These are phyloP conservation scores for Brachypteracias leptosomus DNA, from an alignment of 2,113 vertebrate genomes.

Conservation along the genomic window DNA sequence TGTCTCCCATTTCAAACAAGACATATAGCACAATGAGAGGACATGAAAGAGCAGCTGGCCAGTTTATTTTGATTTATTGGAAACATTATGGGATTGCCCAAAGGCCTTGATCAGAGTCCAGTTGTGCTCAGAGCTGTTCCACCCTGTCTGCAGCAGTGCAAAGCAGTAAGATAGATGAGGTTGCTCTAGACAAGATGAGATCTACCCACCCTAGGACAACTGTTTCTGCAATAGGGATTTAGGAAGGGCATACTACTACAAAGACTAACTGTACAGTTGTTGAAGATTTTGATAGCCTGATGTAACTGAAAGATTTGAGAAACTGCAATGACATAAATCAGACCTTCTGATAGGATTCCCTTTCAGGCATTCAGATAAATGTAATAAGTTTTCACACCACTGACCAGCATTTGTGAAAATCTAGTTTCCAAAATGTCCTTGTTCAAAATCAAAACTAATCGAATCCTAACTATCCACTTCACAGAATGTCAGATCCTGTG, in stretches of 20 bases:
- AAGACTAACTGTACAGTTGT: background rate
- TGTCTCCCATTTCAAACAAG: background rate
- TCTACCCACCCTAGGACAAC: background rate
- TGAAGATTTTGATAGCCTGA: background rate
- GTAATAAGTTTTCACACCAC: background rate
- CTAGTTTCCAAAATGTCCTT: background rate
- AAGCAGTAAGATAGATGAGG: constrained; percentile 1
- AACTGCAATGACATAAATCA: background rate
- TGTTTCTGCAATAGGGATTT: background rate
- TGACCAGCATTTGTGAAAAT: background rate
- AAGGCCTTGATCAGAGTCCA: constrained; percentile 31
- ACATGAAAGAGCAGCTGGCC: constrained; percentile 15
- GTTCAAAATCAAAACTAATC: background rate
- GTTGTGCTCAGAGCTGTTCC: background rate
- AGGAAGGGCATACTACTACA: background rate
- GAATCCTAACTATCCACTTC: background rate
- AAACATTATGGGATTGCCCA: constrained; percentile 3
- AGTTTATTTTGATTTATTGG: constrained; percentile 43
- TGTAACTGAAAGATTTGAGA: background rate
- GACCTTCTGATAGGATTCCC: background rate
- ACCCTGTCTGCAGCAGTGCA: background rate
- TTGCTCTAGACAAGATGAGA: background rate
- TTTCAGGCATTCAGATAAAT: background rate
- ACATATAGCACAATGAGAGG: background rate
- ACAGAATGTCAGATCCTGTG: background rate